Percentiles rank a stretch among this genome's conserved stretches.
phyloP scores from a whole-genome alignment of 2,113 vertebrate genomes.

The Dryoscopus gambensis region DNA sequence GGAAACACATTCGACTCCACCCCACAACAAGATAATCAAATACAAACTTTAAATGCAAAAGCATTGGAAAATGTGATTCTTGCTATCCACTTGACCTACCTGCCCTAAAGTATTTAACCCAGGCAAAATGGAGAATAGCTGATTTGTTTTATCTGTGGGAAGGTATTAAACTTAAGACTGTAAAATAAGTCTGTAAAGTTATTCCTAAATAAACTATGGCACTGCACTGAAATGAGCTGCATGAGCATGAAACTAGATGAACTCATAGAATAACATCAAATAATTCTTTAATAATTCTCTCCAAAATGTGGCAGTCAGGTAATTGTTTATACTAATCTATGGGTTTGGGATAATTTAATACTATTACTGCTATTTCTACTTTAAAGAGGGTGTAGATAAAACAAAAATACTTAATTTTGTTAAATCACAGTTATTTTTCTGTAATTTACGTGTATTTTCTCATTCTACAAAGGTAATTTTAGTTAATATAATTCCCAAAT shows the following conservation, averaged over 20 bases:
- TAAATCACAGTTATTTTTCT: not conserved
- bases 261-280: not conserved
- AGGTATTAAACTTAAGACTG: not conserved
- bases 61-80: not conserved
- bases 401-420: not conserved
- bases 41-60: not conserved
- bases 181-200: not conserved
- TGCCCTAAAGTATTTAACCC: not conserved
- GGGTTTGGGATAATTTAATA: not conserved
- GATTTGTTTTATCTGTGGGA: not conserved
- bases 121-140: not conserved
- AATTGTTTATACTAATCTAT: not conserved
- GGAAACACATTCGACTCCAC: not conserved
- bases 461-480: not conserved
- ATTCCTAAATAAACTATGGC: not conserved
- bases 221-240: not conserved
- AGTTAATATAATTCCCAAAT: conserved; percentile 15
- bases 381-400: not conserved
- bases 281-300: not conserved
- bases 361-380: not conserved
- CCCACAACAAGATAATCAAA: not conserved
- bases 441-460: not conserved
- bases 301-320: not conserved
- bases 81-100: not conserved
- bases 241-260: not conserved